A percentile compares a stretch with the other conserved stretches of the same genome.
Evolutionary conservation across 2,797 vertebrate species (phyloP).

Genomic region (Anabacerthia variegaticeps): DNA sequence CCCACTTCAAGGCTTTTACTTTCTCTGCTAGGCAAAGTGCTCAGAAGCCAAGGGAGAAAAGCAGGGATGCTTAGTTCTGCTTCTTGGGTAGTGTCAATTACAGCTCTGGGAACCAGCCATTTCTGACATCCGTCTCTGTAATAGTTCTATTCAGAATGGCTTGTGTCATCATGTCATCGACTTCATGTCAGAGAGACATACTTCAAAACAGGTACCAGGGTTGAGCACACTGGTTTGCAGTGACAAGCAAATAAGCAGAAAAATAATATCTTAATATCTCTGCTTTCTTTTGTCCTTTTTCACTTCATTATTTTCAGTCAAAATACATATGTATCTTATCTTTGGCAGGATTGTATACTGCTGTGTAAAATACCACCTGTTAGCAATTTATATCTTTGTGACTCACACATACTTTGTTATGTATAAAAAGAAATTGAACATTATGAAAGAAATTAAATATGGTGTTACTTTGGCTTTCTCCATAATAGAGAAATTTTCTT

Average conservation of each 20-base stretch:
- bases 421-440: neutral
- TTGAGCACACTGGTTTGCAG: neutral
- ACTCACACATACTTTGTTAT: neutral
- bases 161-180: neutral
- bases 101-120: neutral
- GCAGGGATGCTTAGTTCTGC: neutral
- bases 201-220: neutral
- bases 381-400: neutral
- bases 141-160: neutral
- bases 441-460: neutral
- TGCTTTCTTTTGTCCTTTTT: neutral
- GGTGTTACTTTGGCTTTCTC: neutral
- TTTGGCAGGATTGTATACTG: neutral
- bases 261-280: neutral
- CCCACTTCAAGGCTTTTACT: slow-evolving; percentile 22
- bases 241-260: neutral
- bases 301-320: neutral
- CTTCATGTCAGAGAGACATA: neutral
- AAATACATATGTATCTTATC: neutral
- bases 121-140: neutral
- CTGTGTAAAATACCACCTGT: neutral
- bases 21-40: neutral
- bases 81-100: neutral
- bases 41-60: slow-evolving; percentile 15
- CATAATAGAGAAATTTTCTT: neutral